Base-by-base conservation (phyloP, 92 coral and sea anemone species). In the Virgularia gustaviana region DNA sequence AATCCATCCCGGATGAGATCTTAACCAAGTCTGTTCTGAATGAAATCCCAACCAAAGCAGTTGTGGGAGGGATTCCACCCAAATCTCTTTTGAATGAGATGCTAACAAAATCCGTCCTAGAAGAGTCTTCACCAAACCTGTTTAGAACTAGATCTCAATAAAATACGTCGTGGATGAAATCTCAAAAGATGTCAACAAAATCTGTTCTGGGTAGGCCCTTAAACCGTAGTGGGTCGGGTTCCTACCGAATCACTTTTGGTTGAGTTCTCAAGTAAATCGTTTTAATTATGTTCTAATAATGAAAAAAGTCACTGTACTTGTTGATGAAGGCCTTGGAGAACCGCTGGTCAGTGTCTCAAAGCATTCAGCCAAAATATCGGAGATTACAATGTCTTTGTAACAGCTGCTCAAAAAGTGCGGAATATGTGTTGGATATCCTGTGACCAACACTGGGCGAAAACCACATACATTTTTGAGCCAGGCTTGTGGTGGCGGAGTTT, bases 381-480 rank as follows among this genome's bases (percentile, higher is more conserved):
- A 89, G 39, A 92, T 66, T 12, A 92, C 86, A 38, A 92, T 92
- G 68, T 92, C 98, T 74, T 92, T 87, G 12, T 86, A 72, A 49
- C 85, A 79, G n/a, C n/a, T n/a, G 68, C 94, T 86, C 38, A 95
- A 79, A 22, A 87, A 86, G 51, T 92, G 85, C 12, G 98, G 98
- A 63, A 89, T 86, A 36, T 87, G 80, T 60, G 81, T 91, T 37
- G 90, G 98, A 59, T 95, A 81, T 22, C 75, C 75, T 22, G 89
- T 83, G 1, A 92, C 77, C 5, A 92, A 87, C 16, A 92, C 98
- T 3, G 98, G 98, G 38, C 98, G 81, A 10, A 89, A 96, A 27
- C 96, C 90, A 68, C 98, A 92, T 0, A 95, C 96, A 62, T 82
- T 54, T 5, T 90, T 86, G n/a, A 92, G 83, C 98, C 98, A 92